Evolutionary conservation across 1,140 invertebrate genomes (phyloP).

Genomic region (Meloidogyne chitwoodi): DNA sequence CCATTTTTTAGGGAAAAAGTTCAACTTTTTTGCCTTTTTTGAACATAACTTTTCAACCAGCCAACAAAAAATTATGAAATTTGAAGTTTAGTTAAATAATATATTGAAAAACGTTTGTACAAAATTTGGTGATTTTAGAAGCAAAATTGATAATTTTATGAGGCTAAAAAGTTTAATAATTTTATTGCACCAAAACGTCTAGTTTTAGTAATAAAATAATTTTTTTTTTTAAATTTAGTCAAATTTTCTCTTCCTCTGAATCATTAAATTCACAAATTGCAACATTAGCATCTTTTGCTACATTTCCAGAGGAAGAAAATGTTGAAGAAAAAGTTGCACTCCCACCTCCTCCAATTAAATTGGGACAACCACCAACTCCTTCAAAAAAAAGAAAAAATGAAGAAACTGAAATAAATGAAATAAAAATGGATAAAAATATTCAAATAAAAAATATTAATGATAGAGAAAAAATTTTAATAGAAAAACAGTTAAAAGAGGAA

Average conservation of each 20-base stretch:
- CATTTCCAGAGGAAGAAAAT: not conserved
- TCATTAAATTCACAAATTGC: not conserved
- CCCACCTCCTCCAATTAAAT: constrained; percentile 17
- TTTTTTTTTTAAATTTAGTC: not conserved
- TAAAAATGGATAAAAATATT: not conserved
- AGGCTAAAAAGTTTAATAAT: too few species aligned
- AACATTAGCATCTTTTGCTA: not conserved
- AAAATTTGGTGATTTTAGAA: too few species aligned
- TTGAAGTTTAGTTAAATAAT: too few species aligned
- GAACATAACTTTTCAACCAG: too few species aligned
- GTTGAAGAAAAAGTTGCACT: not conserved
- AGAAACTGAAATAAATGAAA: not conserved
- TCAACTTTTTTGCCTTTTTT: too few species aligned
- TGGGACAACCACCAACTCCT: constrained; percentile 18
- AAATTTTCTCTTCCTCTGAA: not conserved
- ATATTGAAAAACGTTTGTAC: too few species aligned
- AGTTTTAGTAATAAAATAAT: not conserved
- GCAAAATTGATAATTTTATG: too few species aligned
- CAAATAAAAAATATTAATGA: not conserved
- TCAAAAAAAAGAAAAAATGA: constrained; percentile 4
- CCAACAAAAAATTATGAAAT: too few species aligned
- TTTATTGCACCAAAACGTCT: too few species aligned
- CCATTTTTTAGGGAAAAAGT: not conserved
- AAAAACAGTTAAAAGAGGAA: not conserved
- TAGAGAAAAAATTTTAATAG: not conserved